Conservation (phyloP, 2,888 invertebrate genomes). For the Petrophora chlorosata region DNA sequence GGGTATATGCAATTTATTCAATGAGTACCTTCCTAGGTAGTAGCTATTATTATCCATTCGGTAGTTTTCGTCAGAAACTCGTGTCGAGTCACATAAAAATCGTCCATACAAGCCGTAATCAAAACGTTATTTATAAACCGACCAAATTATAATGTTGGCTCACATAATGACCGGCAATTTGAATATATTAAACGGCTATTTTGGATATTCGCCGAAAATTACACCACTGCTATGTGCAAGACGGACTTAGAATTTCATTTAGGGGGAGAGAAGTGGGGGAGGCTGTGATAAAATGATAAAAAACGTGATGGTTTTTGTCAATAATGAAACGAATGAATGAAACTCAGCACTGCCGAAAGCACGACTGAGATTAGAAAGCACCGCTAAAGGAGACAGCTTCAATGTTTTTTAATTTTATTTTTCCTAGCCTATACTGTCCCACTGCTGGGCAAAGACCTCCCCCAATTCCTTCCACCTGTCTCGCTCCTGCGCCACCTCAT, state of each 20-base stretch:
- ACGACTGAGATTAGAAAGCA: too few relatives aligned
- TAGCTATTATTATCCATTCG: background rate
- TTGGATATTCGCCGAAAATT: constrained; percentile 44
- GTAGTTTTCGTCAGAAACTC: constrained; percentile 4
- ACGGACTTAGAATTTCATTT: background rate
- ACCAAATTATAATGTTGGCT: constrained; percentile 43
- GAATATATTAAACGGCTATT: constrained; percentile 48
- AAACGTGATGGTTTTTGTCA: too few relatives aligned
- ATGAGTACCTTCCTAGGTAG: too few relatives aligned
- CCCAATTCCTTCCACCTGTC: too few relatives aligned
- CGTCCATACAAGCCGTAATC: constrained; percentile 31
- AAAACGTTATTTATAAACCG: constrained; percentile 42
- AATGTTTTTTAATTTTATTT: too few relatives aligned
- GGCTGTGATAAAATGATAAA: background rate
- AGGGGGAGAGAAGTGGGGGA: background rate
- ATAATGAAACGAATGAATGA: too few relatives aligned
- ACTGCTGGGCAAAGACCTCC: too few relatives aligned
- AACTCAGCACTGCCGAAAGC: too few relatives aligned
- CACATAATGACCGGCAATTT: constrained; percentile 48
- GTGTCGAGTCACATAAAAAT: constrained; percentile 36
- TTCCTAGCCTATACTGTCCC: too few relatives aligned
- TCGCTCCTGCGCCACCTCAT: too few relatives aligned
- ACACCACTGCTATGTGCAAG: constrained; percentile 24
- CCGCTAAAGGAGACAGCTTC: too few relatives aligned
- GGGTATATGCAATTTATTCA: too few relatives aligned